Evolutionary conservation across 2,888 invertebrate genomes (phyloP).

Genomic region (Habroteleia sp.): DNA sequence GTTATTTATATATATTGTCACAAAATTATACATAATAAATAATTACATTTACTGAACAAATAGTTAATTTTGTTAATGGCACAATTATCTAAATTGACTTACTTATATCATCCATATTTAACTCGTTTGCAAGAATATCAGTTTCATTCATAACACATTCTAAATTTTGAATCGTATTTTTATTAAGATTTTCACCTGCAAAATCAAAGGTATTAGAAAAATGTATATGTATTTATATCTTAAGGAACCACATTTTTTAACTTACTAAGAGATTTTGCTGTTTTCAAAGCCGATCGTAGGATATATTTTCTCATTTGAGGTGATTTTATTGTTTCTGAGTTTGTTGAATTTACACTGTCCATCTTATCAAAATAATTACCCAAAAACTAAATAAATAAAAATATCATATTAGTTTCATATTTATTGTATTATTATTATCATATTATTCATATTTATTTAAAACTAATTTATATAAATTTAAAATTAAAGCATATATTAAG

Average conservation of each 20-base stretch:
- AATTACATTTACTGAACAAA: too few species aligned
- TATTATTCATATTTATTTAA: too few species aligned
- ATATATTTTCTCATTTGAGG: conserved; percentile 69
- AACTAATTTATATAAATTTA: too few species aligned
- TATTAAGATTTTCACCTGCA: conserved; percentile 69
- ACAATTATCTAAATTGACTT: too few species aligned
- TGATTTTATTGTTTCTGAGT: conserved; percentile 50
- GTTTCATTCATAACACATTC: conserved; percentile 70
- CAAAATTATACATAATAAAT: too few species aligned
- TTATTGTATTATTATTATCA: too few species aligned
- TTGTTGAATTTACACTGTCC: conserved; percentile 9
- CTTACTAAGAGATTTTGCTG: conserved; percentile 69
- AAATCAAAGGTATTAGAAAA: conserved; percentile 20
- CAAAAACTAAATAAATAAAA: conserved; percentile 2
- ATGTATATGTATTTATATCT: not conserved
- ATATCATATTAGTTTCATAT: not conserved
- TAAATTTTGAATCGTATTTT: conserved; percentile 67
- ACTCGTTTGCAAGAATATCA: conserved; percentile 70
- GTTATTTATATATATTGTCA: too few species aligned
- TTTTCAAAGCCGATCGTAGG: conserved; percentile 64
- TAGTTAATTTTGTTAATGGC: too few species aligned
- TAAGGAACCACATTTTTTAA: conserved; percentile 5
- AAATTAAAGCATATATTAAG: too few species aligned
- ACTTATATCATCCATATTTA: conserved; percentile 72
- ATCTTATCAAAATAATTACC: conserved; percentile 10